phyloP scores from a whole-genome alignment of 2,113 vertebrate species.

The Rostratula benghalensis region DNA sequence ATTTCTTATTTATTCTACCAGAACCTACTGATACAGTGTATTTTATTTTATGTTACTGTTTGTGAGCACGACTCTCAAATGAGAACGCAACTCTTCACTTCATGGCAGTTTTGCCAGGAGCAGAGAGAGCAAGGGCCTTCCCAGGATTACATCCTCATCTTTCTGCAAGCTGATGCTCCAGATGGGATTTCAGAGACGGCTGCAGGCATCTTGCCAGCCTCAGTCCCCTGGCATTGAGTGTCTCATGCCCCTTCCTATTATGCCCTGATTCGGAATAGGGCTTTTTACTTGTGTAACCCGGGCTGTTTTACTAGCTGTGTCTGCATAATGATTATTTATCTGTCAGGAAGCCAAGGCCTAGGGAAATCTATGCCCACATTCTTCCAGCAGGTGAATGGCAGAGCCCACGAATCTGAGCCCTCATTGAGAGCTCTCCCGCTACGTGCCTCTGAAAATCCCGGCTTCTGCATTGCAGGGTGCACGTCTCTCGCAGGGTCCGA shows the following conservation, averaged over 20 bases:
- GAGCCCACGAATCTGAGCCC: neutral
- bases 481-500: neutral
- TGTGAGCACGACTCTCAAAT: neutral
- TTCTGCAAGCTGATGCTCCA: slow-evolving; percentile 38
- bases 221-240: neutral
- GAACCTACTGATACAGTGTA: neutral
- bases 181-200: slow-evolving; percentile 15
- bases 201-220: neutral
- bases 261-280: neutral
- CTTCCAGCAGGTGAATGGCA: slow-evolving; percentile 42
- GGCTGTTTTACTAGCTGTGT: neutral
- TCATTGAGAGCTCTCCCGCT: neutral
- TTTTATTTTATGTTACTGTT: neutral
- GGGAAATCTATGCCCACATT: slow-evolving; percentile 12
- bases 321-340: slow-evolving; percentile 37
- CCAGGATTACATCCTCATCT: neutral
- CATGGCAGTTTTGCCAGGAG: neutral
- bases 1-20: neutral
- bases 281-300: neutral
- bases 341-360: neutral
- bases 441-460: neutral
- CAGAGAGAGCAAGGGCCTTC: neutral
- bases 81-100: neutral
- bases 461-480: neutral
- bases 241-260: slow-evolving; percentile 13